These are phyloP conservation scores for Lates calcarifer DNA, from an alignment of 2,113 vertebrate genomes.

Conservation along the genomic window DNA sequence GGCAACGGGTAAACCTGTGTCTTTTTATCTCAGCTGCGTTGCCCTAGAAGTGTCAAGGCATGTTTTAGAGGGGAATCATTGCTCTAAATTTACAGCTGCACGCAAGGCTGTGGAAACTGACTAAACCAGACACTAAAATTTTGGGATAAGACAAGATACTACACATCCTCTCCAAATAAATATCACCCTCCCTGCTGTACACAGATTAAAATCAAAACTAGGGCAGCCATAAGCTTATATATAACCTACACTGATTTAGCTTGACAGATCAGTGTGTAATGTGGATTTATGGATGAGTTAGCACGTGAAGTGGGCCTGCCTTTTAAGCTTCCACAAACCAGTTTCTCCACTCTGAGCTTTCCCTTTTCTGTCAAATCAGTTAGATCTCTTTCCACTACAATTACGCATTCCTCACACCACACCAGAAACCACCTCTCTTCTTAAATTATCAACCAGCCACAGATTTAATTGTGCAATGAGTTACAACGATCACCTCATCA, in stretches of 20 bases:
- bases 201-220: slow-evolving; percentile 18
- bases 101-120: slow-evolving; percentile 71
- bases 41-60: slow-evolving; percentile 73
- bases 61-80: slow-evolving; percentile 62
- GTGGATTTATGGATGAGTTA: slow-evolving; percentile 29
- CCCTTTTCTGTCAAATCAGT: slow-evolving; percentile 7
- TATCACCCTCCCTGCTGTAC: not conserved
- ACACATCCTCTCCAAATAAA: slow-evolving; percentile 34
- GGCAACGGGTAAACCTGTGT: slow-evolving; percentile 36
- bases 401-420: slow-evolving; percentile 8
- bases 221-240: not conserved
- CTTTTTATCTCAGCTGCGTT: slow-evolving; percentile 40
- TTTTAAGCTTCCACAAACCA: slow-evolving; percentile 11
- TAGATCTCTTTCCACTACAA: slow-evolving; percentile 21
- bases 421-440: not conserved
- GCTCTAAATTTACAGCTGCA: slow-evolving; percentile 66
- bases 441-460: slow-evolving; percentile 20
- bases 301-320: not conserved
- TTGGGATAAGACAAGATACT: slow-evolving; percentile 50
- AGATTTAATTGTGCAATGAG: slow-evolving; percentile 27
- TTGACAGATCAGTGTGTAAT: slow-evolving; percentile 11
- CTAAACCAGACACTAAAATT: slow-evolving; percentile 60
- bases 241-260: slow-evolving; percentile 26
- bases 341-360: slow-evolving; percentile 26
- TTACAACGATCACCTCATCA: slow-evolving; percentile 40